Conservation (phyloP, 2,797 vertebrate genomes). For the Toxotes lorentzi region DNA sequence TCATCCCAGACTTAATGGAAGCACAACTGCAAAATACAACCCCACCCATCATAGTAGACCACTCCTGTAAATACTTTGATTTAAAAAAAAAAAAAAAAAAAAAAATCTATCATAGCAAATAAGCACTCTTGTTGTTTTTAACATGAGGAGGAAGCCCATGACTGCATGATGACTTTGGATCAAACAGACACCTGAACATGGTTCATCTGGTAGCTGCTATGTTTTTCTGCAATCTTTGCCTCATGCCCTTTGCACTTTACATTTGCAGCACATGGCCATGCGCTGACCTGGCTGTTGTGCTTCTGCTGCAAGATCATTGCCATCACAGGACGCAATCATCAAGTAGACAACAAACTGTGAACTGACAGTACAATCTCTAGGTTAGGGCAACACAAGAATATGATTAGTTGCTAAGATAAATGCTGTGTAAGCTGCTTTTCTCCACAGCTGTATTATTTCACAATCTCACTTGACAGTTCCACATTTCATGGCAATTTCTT, state of each 20-base stretch:
- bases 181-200: neutral
- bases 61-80: too few species aligned
- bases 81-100: too few species aligned
- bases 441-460: slow-evolving; percentile 16
- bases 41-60: too few species aligned
- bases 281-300: neutral
- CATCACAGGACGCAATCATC: neutral
- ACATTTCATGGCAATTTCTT: neutral
- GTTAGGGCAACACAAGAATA: neutral
- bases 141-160: neutral
- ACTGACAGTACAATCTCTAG: too few species aligned
- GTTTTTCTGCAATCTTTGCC: neutral
- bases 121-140: too few species aligned
- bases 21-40: too few species aligned
- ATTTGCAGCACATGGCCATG: slow-evolving; percentile 19
- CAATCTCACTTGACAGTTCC: slow-evolving; percentile 5
- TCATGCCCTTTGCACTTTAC: slow-evolving; percentile 38
- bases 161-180: neutral
- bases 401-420: neutral
- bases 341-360: neutral
- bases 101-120: too few species aligned
- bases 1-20: too few species aligned
- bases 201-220: neutral
- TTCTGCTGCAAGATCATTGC: neutral
- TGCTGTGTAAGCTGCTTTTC: slow-evolving; percentile 28